These are phyloP conservation scores for Drosophila kepulauana DNA, from an alignment of 1,140 invertebrate genomes.

Conservation along the genomic window DNA sequence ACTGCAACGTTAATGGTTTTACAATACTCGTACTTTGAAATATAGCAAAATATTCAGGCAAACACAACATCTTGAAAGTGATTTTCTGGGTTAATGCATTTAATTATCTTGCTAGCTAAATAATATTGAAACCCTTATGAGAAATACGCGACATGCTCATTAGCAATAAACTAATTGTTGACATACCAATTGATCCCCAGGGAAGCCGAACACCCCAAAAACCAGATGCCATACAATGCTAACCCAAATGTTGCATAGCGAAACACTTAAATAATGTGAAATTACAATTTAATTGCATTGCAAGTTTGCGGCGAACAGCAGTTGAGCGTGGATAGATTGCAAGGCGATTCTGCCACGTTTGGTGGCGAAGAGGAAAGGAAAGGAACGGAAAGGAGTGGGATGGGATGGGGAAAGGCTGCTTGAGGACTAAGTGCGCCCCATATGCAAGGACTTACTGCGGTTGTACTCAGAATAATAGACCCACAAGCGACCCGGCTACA, in stretches of 20 bases:
- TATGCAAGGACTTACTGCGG: constrained; percentile 43
- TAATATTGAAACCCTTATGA: constrained; percentile 28
- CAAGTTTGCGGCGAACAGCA: constrained; percentile 59
- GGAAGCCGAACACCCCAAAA: constrained; percentile 8
- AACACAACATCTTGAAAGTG: not conserved
- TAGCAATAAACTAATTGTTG: constrained; percentile 63
- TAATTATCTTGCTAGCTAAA: constrained; percentile 9
- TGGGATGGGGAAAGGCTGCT: constrained; percentile 17
- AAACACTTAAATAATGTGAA: constrained; percentile 75
- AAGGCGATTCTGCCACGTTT: not conserved
- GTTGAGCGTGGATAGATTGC: constrained; percentile 3
- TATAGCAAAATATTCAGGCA: not conserved
- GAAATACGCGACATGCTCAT: constrained; percentile 28
- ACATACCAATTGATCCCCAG: constrained; percentile 56
- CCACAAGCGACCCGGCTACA: constrained; percentile 55
- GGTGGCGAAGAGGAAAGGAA: not conserved
- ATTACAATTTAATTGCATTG: constrained; percentile 78
- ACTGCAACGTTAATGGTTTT: no score
- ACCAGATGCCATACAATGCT: constrained; percentile 36
- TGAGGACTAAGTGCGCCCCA: constrained; percentile 36
- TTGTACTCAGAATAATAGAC: constrained; percentile 63
- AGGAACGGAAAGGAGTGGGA: not conserved
- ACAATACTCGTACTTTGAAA: not conserved
- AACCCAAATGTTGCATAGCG: constrained; percentile 60
- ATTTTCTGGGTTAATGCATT: not conserved